Evolutionary conservation across 1,140 invertebrate species (phyloP), one percentile per base, ranked within the genome.

Genomic region (Aphidius ervi): DNA sequence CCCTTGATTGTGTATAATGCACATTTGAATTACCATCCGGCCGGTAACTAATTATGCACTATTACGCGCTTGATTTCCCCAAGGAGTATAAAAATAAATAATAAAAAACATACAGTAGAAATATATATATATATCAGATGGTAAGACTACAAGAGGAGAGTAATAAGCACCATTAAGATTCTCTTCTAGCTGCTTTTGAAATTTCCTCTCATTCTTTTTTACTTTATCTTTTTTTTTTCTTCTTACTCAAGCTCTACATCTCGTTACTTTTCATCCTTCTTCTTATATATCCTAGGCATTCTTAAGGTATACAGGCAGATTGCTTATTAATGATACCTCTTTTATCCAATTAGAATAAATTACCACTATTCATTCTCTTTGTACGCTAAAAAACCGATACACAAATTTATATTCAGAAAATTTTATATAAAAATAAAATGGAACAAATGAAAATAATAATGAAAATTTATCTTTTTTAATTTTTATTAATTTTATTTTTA

Each of bases 11-110:
- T 69, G 73, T 70, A 74, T 75, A 76, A 75, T 74, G 73, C 68
- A 75, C 66, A 68, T 70, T 70, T 75, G 74, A 76, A 74, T 75
- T 72, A 77, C 73, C 69, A 56, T 64, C 54, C 58, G 67, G 67
- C 69, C 73, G 68, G 70, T 72, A 71, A 74, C 72, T 77, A 78
- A 78, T 78, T 78, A 78, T 77, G 70, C 70, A 68, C 70, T 73
- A 72, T 72, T 75, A 75, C 68, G 70, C 74, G 70, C 74, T 74
- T 78, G 75, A 78, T 78, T 78, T 78, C 76, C 76, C 76, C 70
- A 69, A 70, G 75, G 76, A 73, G 76, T 69, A 73, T 71, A 76
- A 78, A 78, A 77, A 77, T 77, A 74, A 70, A 73, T 69, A 71
- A 77, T 74, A 70, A 74, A 69, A 72, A 47, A 39, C 41, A 50